phyloP scores from a whole-genome alignment of 2,888 invertebrate species.

The Malachius bipustulatus region DNA sequence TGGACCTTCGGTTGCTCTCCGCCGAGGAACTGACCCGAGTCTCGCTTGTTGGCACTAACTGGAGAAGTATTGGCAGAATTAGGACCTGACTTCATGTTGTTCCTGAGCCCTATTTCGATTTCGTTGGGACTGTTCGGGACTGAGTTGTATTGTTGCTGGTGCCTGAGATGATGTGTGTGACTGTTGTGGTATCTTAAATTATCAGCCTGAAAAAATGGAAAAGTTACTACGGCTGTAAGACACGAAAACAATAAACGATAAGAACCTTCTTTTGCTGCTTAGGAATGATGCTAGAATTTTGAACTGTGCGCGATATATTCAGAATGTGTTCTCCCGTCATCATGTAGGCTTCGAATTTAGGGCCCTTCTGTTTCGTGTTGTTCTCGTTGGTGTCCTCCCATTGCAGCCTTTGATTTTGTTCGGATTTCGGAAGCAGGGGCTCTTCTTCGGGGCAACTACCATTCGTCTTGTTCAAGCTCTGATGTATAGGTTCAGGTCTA shows the following conservation, averaged over 20 bases:
- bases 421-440: conserved; percentile 33
- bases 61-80: conserved; percentile 44
- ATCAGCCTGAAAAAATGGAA: conserved; percentile 23
- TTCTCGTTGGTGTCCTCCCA: conserved; percentile 43
- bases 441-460: conserved; percentile 45
- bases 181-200: conserved; percentile 43
- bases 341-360: conserved; percentile 86
- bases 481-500: conserved; percentile 36
- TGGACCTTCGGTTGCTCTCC: conserved; percentile 10
- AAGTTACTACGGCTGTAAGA: background rate
- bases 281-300: conserved; percentile 48
- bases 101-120: conserved; percentile 45
- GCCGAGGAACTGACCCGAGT: conserved; percentile 25
- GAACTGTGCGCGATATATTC: conserved; percentile 76
- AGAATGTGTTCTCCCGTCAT: conserved; percentile 96
- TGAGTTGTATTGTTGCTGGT: conserved; percentile 44
- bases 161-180: conserved; percentile 33
- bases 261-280: conserved; percentile 46
- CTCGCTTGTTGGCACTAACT: conserved; percentile 42
- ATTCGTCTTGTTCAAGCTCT: conserved; percentile 36
- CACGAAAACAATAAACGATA: conserved; percentile 18
- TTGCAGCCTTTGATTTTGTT: conserved; percentile 40
- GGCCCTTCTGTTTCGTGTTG: conserved; percentile 23
- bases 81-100: conserved; percentile 31
- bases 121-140: conserved; percentile 61